These are phyloP conservation scores for Alcedo quadribrachys DNA, from an alignment of 2,797 vertebrate species.

Conservation along the genomic window DNA sequence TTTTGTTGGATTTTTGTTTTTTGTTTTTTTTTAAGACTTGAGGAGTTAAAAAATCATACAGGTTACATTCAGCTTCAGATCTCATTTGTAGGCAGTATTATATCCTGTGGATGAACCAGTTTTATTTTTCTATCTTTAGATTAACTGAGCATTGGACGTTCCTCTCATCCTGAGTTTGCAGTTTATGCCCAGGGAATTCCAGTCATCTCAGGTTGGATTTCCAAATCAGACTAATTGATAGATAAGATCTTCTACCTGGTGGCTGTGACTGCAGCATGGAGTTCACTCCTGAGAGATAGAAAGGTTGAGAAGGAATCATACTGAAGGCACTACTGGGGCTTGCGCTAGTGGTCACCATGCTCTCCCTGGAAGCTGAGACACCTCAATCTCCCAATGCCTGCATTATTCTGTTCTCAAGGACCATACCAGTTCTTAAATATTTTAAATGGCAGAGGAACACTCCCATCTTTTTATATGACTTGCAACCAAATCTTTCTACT, in stretches of 20 bases:
- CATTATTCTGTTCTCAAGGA: constrained; percentile 14
- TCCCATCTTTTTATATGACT: constrained; percentile 65
- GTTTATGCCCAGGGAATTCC: neutral
- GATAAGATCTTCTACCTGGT: neutral
- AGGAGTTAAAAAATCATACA: neutral
- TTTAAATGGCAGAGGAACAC: constrained; percentile 63
- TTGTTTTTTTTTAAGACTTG: constrained; percentile 6
- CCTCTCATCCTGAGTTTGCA: constrained; percentile 6
- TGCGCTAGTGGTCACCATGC: neutral
- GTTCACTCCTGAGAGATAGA: neutral
- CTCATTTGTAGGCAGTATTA: constrained; percentile 39
- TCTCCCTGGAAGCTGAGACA: constrained; percentile 2
- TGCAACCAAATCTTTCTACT: constrained; percentile 65
- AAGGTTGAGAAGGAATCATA: neutral
- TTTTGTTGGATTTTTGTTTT: neutral
- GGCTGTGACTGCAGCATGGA: neutral
- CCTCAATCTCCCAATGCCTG: neutral
- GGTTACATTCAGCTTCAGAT: constrained; percentile 4
- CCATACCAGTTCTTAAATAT: constrained; percentile 45
- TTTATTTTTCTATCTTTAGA: constrained; percentile 51
- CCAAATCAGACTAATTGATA: neutral
- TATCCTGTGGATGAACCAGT: constrained; percentile 44
- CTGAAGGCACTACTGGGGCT: neutral
- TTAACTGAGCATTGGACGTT: constrained; percentile 10
- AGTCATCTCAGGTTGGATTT: neutral